phyloP scores from a whole-genome alignment of 1,140 invertebrate species.

The Rhyzopertha dominica region DNA sequence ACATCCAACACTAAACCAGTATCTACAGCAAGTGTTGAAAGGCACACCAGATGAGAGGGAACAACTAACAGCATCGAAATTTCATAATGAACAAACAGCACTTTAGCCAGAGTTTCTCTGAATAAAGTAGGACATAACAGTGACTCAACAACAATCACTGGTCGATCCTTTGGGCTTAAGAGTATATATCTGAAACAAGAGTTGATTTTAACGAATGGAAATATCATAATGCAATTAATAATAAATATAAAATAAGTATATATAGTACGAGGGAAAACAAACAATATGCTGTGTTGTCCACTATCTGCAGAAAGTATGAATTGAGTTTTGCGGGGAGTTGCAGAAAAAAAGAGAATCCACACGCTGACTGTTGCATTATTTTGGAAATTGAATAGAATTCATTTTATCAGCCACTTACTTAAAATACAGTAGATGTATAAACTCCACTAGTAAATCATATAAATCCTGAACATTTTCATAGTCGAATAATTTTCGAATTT shows the following conservation, averaged over 20 bases:
- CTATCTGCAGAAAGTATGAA: too few species aligned
- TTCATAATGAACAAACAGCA: slow-evolving; percentile 90
- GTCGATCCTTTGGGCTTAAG: slow-evolving; percentile 88
- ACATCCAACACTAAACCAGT: slow-evolving; percentile 82
- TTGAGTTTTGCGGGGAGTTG: too few species aligned
- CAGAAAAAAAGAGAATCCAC: too few species aligned
- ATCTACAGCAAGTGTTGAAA: slow-evolving; percentile 69
- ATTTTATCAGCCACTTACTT: too few species aligned
- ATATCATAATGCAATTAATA: too few species aligned
- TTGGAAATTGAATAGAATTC: too few species aligned
- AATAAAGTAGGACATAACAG: slow-evolving; percentile 75
- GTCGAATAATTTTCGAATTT: slow-evolving; percentile 63
- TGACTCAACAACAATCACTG: slow-evolving; percentile 87
- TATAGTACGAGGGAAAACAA: slow-evolving; percentile 1
- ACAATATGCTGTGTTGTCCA: too few species aligned
- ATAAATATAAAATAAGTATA: slow-evolving; percentile 3
- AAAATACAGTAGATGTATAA: slow-evolving; percentile 84
- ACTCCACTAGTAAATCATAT: slow-evolving; percentile 81
- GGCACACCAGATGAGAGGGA: slow-evolving; percentile 73
- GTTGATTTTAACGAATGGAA: too few species aligned
- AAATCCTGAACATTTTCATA: slow-evolving; percentile 70
- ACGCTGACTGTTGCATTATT: too few species aligned
- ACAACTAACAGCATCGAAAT: slow-evolving; percentile 51
- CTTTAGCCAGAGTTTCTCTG: slow-evolving; percentile 78
- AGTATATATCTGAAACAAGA: slow-evolving; percentile 68